Percentiles rank a stretch among this genome's conserved stretches.
Evolutionary conservation across 2,113 vertebrate genomes (phyloP).

Genomic region (Melanerpes aurifrons): DNA sequence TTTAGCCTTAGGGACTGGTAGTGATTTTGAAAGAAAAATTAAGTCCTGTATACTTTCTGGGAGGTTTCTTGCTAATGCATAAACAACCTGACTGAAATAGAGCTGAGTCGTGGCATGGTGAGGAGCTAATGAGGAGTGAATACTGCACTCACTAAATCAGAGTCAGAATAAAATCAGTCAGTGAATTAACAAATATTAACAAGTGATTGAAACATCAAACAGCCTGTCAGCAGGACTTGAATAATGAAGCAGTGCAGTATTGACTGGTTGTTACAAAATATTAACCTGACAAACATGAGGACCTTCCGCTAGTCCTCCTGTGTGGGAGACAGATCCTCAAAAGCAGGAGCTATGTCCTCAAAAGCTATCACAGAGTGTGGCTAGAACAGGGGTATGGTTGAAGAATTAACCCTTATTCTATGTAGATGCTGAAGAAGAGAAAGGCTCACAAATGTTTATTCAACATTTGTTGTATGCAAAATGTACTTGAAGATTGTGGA

Average conservation of each 20-base stretch:
- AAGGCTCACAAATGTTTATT: background rate
- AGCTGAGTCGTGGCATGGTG: background rate
- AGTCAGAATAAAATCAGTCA: slow-evolving; percentile 12
- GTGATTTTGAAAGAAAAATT: slow-evolving; percentile 34
- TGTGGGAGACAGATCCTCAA: background rate
- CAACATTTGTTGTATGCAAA: background rate
- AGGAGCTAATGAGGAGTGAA: slow-evolving; percentile 5
- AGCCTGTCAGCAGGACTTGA: slow-evolving; percentile 6
- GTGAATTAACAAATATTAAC: slow-evolving; percentile 38
- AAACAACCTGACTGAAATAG: background rate
- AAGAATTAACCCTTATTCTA: background rate
- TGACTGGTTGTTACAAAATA: background rate
- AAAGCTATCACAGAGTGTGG: background rate
- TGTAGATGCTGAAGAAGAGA: background rate
- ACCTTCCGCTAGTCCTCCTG: background rate
- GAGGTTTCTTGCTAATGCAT: background rate
- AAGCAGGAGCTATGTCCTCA: background rate
- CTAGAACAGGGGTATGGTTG: background rate
- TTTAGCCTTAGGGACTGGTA: background rate
- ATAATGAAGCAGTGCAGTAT: slow-evolving; percentile 4
- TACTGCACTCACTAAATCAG: background rate
- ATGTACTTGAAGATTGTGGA: background rate
- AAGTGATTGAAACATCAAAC: slow-evolving; percentile 31
- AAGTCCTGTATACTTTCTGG: background rate
- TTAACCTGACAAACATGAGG: background rate